These are phyloP conservation scores for Andricus grossulariae DNA, from an alignment of 1,140 invertebrate genomes.

Conservation along the genomic window DNA sequence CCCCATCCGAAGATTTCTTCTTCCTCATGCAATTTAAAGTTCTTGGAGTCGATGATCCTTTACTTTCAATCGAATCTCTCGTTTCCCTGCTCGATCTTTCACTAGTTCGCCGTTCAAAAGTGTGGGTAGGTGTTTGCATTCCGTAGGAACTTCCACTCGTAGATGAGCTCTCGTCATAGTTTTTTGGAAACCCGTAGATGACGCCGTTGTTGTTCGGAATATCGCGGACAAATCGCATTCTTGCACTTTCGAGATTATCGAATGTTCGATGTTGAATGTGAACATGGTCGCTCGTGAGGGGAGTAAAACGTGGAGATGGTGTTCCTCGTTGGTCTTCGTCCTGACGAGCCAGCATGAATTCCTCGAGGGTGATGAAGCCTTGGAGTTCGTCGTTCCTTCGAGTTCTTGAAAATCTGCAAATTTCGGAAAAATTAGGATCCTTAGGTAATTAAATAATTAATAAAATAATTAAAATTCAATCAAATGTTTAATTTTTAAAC, in stretches of 20 bases:
- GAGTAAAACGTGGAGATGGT: conserved; percentile 48
- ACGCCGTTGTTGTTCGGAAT: conserved; percentile 51
- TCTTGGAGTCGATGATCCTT: background rate
- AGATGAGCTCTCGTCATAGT: conserved; percentile 47
- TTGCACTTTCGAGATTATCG: conserved; percentile 48
- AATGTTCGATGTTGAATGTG: conserved; percentile 56
- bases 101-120: background rate
- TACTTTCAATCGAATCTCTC: background rate
- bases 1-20: background rate
- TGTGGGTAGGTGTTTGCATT: background rate
- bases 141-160: background rate
- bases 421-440: no score
- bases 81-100: background rate
- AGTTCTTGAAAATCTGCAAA: conserved; percentile 34
- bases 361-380: conserved; percentile 82
- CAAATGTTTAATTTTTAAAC: no score
- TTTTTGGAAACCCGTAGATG: conserved; percentile 54
- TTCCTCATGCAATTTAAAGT: conserved; percentile 13
- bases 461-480: no score
- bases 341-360: conserved; percentile 84
- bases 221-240: conserved; percentile 40
- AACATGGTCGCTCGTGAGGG: conserved; percentile 62
- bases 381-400: conserved; percentile 70
- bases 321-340: conserved; percentile 79
- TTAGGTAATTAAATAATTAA: no score